phyloP scores from a whole-genome alignment of 2,797 vertebrate species.

The Luscinia luscinia region DNA sequence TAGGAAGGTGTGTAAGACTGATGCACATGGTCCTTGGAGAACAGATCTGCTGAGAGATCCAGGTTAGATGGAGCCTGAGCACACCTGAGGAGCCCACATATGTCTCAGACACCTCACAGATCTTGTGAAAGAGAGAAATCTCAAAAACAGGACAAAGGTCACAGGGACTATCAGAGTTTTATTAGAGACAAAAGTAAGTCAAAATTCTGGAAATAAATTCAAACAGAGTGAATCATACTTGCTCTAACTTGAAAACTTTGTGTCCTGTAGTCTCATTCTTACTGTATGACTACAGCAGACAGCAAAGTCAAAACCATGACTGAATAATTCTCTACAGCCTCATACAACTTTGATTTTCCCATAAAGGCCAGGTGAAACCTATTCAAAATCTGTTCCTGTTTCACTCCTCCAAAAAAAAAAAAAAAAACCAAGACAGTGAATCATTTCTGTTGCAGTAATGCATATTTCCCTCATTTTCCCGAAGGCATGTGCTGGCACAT shows the following conservation, averaged over 20 bases:
- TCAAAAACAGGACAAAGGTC: not conserved
- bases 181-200: not conserved
- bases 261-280: not conserved
- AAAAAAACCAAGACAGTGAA: too few relatives aligned
- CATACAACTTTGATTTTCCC: not conserved
- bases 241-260: not conserved
- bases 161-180: not conserved
- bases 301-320: not conserved
- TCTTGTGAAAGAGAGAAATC: not conserved
- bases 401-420: too few relatives aligned
- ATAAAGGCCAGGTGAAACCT: not conserved
- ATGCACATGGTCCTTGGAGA: not conserved
- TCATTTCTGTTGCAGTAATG: too few relatives aligned
- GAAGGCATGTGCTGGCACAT: too few relatives aligned
- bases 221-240: not conserved
- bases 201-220: not conserved
- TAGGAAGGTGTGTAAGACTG: not conserved
- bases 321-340: not conserved
- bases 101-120: not conserved
- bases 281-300: not conserved
- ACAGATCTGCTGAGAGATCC: not conserved
- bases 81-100: not conserved
- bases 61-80: accelerated
- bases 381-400: too few relatives aligned
- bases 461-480: too few relatives aligned